A percentile compares a stretch with the other conserved stretches of the same genome.
Conservation (phyloP, 2,888 invertebrate species). For the Drosophila macrospina region DNA sequence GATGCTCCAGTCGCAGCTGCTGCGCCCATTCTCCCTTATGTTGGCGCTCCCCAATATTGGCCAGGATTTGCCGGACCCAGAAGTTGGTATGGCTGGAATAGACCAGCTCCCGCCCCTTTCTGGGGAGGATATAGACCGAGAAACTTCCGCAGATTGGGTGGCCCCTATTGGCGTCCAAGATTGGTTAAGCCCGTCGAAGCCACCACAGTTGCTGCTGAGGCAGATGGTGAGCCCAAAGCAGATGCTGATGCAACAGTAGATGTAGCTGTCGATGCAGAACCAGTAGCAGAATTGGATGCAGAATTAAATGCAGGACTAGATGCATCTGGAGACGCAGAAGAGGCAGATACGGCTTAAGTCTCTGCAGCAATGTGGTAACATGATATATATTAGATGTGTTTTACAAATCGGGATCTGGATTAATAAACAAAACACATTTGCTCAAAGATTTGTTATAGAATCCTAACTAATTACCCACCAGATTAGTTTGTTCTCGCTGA, state of each 20-base stretch:
- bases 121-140: constrained; percentile 27
- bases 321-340: background rate
- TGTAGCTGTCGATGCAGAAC: background rate
- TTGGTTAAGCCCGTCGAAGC: background rate
- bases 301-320: background rate
- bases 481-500: background rate
- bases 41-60: constrained; percentile 40
- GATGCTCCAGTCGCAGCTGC: constrained; percentile 8
- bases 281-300: background rate
- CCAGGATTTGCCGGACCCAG: constrained; percentile 15
- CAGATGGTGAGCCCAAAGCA: constrained; percentile 1
- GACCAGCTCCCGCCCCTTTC: constrained; percentile 23
- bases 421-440: constrained; percentile 40
- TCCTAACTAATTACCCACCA: background rate
- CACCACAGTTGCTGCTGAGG: background rate
- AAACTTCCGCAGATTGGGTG: constrained; percentile 23
- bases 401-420: constrained; percentile 26
- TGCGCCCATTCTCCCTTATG: constrained; percentile 4
- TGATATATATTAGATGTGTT: background rate
- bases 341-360: constrained; percentile 7
- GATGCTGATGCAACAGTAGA: background rate
- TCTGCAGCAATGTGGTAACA: background rate
- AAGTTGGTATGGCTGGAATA: constrained; percentile 35
- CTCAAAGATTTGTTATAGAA: constrained; percentile 4
- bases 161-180: constrained; percentile 20